Conservation (phyloP, 2,888 invertebrate species). For the Euphydryas editha region DNA sequence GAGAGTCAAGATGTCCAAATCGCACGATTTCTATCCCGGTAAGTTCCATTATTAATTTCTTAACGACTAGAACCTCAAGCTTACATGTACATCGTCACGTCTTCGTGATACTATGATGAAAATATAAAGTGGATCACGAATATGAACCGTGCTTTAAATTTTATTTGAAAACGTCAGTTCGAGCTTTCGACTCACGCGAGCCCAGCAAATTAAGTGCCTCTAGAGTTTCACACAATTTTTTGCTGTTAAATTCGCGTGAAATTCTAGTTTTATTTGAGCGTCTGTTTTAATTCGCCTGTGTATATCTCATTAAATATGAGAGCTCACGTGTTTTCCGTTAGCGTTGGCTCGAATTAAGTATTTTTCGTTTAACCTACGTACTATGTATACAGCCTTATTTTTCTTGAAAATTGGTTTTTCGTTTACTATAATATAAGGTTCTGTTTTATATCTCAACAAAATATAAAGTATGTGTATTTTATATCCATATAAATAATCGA, state of each 20-base stretch:
- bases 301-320: constrained; percentile 27
- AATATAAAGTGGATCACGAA: constrained; percentile 3
- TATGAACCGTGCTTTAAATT: constrained; percentile 17
- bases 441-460: not conserved
- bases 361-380: constrained; percentile 4
- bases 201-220: constrained; percentile 25
- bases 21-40: constrained; percentile 99
- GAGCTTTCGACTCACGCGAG: constrained; percentile 16
- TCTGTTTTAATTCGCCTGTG: constrained; percentile 14
- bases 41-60: constrained; percentile 54
- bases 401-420: not conserved
- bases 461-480: not conserved
- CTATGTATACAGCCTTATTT: not conserved
- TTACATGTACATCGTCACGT: not conserved
- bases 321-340: constrained; percentile 19
- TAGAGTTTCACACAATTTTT: constrained; percentile 27
- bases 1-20: constrained; percentile 99
- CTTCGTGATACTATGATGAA: not conserved
- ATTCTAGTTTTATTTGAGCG: constrained; percentile 16
- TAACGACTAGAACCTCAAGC: too few relatives aligned
- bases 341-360: constrained; percentile 22
- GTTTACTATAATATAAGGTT: not conserved
- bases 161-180: constrained; percentile 18
- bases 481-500: too few relatives aligned
- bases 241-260: constrained; percentile 9